These are phyloP conservation scores for Synanthedon vespiformis DNA, from an alignment of 2,888 invertebrate species.

Conservation along the genomic window DNA sequence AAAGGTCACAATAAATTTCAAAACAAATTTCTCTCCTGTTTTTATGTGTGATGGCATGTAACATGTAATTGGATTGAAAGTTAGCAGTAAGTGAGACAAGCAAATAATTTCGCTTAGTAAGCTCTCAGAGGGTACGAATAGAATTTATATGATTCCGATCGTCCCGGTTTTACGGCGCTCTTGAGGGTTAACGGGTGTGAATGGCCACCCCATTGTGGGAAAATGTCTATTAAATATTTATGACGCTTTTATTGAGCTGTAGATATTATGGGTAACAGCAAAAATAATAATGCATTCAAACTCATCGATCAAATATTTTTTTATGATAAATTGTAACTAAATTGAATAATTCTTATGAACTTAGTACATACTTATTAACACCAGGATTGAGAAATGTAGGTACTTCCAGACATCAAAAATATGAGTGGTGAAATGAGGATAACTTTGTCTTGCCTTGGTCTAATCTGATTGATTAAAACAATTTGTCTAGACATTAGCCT, in stretches of 20 bases:
- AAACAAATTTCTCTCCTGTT: no score
- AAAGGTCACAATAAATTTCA: no score
- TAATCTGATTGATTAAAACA: no score
- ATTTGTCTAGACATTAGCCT: no score
- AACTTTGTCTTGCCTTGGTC: no score
- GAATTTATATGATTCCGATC: conserved; percentile 58
- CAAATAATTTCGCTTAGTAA: conserved; percentile 52
- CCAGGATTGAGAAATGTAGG: no score
- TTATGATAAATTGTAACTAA: no score
- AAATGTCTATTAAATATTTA: conserved; percentile 68
- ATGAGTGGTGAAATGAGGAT: no score
- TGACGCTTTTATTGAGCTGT: conserved; percentile 37
- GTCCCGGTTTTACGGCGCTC: conserved; percentile 47
- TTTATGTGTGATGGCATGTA: not conserved
- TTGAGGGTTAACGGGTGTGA: conserved; percentile 60
- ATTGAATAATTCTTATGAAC: no score
- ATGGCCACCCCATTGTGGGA: conserved; percentile 67
- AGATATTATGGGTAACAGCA: not conserved
- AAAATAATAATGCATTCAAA: not conserved
- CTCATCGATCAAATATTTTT: not conserved
- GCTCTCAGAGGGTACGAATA: conserved; percentile 34
- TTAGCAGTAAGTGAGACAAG: conserved; percentile 38
- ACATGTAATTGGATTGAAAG: conserved; percentile 12
- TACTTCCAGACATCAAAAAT: no score
- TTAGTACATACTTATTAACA: no score